Conservation (phyloP, 2,113 vertebrate genomes). For the Bubo bubo region DNA sequence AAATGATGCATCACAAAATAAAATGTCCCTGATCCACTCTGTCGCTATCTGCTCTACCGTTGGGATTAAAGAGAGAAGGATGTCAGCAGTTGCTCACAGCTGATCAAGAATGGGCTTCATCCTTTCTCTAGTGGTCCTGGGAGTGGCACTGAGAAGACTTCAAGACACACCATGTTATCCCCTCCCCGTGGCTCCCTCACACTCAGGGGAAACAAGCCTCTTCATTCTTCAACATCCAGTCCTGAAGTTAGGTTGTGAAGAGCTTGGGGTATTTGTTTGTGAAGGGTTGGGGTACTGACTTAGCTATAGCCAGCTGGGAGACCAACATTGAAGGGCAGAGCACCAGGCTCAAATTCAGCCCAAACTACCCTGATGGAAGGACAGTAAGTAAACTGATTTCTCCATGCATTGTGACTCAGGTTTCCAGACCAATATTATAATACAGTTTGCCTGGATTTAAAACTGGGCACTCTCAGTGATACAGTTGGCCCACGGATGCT, state of each 20-base stretch:
- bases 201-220: neutral
- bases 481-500: neutral
- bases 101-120: neutral
- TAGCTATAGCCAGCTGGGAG: neutral
- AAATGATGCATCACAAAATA: neutral
- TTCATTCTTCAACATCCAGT: neutral
- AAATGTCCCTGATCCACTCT: neutral
- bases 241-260: neutral
- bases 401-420: neutral
- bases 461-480: neutral
- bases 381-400: neutral
- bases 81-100: neutral
- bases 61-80: neutral
- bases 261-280: neutral
- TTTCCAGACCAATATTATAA: neutral
- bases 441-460: neutral
- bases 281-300: neutral
- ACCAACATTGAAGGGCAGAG: neutral
- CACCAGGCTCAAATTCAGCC: neutral
- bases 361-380: neutral
- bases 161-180: neutral
- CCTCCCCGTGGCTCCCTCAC: neutral
- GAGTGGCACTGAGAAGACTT: neutral
- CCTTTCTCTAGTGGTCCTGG: neutral
- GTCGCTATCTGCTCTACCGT: accelerated